These are phyloP conservation scores for Empis livida DNA, from an alignment of 2,888 invertebrate species.

Conservation along the genomic window DNA sequence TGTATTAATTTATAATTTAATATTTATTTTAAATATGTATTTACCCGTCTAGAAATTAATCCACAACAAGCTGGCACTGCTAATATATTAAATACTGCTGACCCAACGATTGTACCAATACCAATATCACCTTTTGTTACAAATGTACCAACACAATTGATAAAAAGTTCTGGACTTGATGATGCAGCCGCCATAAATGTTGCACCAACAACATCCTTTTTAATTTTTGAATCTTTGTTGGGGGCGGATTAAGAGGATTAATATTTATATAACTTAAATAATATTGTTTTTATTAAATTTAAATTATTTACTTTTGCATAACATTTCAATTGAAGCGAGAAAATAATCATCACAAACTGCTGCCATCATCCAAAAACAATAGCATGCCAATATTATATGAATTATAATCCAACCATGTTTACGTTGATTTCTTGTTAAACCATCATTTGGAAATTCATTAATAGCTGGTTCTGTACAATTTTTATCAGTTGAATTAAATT, in stretches of 20 bases:
- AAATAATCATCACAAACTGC: slow-evolving; percentile 80
- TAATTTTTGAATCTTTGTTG: background rate
- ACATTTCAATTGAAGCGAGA: slow-evolving; percentile 70
- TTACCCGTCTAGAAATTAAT: slow-evolving; percentile 64
- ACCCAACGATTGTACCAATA: slow-evolving; percentile 71
- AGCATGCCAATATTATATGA: slow-evolving; percentile 35
- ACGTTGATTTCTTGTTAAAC: slow-evolving; percentile 53
- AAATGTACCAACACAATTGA: slow-evolving; percentile 77
- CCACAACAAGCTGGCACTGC: slow-evolving; percentile 73
- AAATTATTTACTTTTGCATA: slow-evolving; percentile 56
- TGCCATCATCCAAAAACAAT: slow-evolving; percentile 68
- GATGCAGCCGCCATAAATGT: slow-evolving; percentile 95
- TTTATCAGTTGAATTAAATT: slow-evolving; percentile 8
- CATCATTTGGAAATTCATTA: slow-evolving; percentile 64
- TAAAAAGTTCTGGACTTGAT: slow-evolving; percentile 80
- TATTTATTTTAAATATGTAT: slow-evolving; percentile 11
- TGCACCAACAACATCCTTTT: slow-evolving; percentile 71
- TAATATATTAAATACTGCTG: slow-evolving; percentile 72
- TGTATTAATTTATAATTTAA: too few relatives aligned
- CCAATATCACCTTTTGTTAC: slow-evolving; percentile 76
- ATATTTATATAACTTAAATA: too few relatives aligned
- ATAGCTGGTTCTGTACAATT: slow-evolving; percentile 65
- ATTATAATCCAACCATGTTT: slow-evolving; percentile 27
- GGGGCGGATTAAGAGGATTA: too few relatives aligned
- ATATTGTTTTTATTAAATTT: slow-evolving; percentile 3